Conservation (phyloP, 2,888 invertebrate genomes). For the Andricus curvator region DNA sequence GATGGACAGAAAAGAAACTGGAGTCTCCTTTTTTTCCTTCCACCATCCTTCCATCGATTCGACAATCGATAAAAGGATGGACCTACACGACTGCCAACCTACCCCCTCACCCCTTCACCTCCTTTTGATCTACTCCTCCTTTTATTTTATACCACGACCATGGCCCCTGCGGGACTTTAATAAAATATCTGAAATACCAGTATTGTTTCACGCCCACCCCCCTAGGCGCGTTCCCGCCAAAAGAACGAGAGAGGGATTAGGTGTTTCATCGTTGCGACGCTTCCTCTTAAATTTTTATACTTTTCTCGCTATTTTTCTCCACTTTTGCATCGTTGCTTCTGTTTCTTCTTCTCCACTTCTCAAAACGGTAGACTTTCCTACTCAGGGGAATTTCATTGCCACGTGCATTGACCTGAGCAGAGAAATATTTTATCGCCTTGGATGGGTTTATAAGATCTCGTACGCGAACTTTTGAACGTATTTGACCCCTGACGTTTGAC, state of each 20-base stretch:
- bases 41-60: slow-evolving; percentile 59
- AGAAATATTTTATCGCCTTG: slow-evolving; percentile 22
- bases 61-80: slow-evolving; percentile 72
- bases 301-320: slow-evolving; percentile 10
- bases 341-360: background rate
- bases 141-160: slow-evolving; percentile 57
- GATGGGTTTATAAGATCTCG: background rate
- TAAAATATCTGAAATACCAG: slow-evolving; percentile 76
- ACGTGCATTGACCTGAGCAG: slow-evolving; percentile 29
- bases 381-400: slow-evolving; percentile 34
- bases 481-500: too few species aligned
- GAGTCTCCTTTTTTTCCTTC: slow-evolving; percentile 42
- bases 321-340: slow-evolving; percentile 17
- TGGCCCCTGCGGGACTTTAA: slow-evolving; percentile 71
- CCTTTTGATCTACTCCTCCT: background rate
- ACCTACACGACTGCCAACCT: slow-evolving; percentile 57
- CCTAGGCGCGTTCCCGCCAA: slow-evolving; percentile 48
- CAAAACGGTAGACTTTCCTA: slow-evolving; percentile 31
- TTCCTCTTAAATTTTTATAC: slow-evolving; percentile 47
- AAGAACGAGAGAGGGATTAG: slow-evolving; percentile 53
- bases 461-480: too few species aligned
- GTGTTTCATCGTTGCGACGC: slow-evolving; percentile 53
- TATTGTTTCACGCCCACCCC: slow-evolving; percentile 68
- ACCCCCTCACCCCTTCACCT: slow-evolving; percentile 44
- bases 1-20: slow-evolving; percentile 16